Percentiles rank a stretch among this genome's conserved stretches.
phyloP scores from a whole-genome alignment of 2,113 vertebrate species.

The Onychostoma macrolepis region DNA sequence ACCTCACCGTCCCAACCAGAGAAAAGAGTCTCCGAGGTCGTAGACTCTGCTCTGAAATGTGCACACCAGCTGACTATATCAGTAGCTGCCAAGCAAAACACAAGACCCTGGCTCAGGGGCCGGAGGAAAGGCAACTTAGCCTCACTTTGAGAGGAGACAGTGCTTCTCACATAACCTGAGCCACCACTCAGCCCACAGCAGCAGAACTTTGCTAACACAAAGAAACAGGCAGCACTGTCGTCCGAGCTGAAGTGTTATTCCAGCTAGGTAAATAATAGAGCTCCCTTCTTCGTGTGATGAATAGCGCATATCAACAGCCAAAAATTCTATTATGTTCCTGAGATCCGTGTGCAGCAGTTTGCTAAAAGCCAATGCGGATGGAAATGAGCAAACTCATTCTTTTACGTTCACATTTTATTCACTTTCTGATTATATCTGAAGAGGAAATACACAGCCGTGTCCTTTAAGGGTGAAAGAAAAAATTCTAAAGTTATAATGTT shows the following conservation, averaged over 20 bases:
- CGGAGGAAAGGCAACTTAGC: constrained; percentile 46
- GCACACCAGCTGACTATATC: constrained; percentile 66
- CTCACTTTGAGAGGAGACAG: constrained; percentile 59
- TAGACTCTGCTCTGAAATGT: constrained; percentile 59
- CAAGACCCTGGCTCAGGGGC: constrained; percentile 53
- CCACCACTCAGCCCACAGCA: constrained; percentile 53
- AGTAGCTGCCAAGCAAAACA: constrained; percentile 66
- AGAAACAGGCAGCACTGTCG: constrained; percentile 47
- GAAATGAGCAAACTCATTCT: neutral
- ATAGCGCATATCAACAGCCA: constrained; percentile 63
- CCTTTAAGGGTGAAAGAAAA: neutral
- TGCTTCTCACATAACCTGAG: constrained; percentile 63
- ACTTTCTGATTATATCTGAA: constrained; percentile 6
- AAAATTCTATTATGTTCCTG: constrained; percentile 69
- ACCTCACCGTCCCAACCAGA: constrained; percentile 30
- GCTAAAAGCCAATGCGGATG: neutral
- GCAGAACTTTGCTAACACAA: constrained; percentile 58
- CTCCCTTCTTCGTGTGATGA: constrained; percentile 59
- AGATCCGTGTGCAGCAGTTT: constrained; percentile 42
- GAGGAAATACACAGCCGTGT: neutral
- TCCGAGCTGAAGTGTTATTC: constrained; percentile 66
- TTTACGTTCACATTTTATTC: neutral
- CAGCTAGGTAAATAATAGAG: constrained; percentile 74
- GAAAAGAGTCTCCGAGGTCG: constrained; percentile 27
- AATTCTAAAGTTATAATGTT: neutral